Conservation (phyloP, 1,140 invertebrate genomes). For the Penaeus japonicus region DNA sequence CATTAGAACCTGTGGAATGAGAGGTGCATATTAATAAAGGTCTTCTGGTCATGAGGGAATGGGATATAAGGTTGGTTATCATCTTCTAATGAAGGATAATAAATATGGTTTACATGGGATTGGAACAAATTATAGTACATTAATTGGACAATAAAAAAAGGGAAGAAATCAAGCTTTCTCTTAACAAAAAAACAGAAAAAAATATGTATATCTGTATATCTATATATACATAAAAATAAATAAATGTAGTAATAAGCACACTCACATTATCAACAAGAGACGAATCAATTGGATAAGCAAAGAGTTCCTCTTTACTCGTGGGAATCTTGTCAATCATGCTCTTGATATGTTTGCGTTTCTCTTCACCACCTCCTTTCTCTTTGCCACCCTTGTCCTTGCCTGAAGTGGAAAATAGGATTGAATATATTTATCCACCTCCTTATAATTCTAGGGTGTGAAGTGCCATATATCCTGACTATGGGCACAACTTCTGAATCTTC, state of each 20-base stretch:
- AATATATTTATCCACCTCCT: neutral
- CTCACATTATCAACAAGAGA: conserved; percentile 81
- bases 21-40: conserved; percentile 45
- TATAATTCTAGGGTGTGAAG: too few species aligned
- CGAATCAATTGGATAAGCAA: conserved; percentile 93
- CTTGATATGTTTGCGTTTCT: conserved; percentile 96
- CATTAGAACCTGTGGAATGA: conserved; percentile 77
- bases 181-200: too few species aligned
- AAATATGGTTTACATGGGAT: too few species aligned
- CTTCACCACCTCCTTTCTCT: conserved; percentile 77
- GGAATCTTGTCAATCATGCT: conserved; percentile 98
- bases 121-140: too few species aligned
- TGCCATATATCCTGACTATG: too few species aligned
- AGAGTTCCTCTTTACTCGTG: conserved; percentile 94
- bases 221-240: too few species aligned
- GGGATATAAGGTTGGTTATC: neutral
- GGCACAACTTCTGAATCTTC: too few species aligned
- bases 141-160: too few species aligned
- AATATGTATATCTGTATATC: too few species aligned
- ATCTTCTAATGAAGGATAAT: neutral
- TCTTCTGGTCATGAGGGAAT: neutral
- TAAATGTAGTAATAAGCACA: conserved; percentile 32
- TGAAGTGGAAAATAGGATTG: conserved; percentile 59
- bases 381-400: conserved; percentile 71
- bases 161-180: too few species aligned